Evolutionary conservation across 2,113 vertebrate genomes (phyloP), one percentile per base, ranked within the genome.

Genomic region (Alectura lathami): DNA sequence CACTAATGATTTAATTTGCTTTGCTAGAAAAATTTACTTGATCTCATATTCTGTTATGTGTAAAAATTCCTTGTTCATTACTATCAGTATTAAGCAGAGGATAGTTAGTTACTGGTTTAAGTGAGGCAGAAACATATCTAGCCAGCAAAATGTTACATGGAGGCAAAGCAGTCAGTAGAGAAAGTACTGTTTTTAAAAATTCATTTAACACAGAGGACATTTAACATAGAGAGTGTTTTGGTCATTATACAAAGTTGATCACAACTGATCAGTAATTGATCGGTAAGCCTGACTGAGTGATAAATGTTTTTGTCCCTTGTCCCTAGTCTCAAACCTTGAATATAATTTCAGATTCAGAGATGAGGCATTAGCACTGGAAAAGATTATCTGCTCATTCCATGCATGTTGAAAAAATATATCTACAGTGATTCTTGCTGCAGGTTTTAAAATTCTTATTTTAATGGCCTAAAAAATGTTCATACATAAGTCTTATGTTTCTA

Each of bases 291-390:
- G 32, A 54, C 8, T 26, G 30, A 59, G 29, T 59, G 50, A 64
- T 66, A 66, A 60, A 85, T 69, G 17, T 3, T 63, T 64, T 21
- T 67, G 17, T 69, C 32, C 69, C 21, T 84, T 43, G 6, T 48
- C 13, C 36, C 6, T 24, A 36, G 63, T 30, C 16, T 86, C 21
- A 36, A 83, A 42, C 24, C 11, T 9, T 59, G 22, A 54, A 16
- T 80, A 20, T n/a, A 34, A 27, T 80, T 73, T 56, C 29, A 77
- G 24, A 24, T 86, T 80, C 20, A 47, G 38, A 67, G 43, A 42
- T 4, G 11, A 24, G 1, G 0, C 9, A 1, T 57, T 91, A 45
- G 63, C 8, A 6, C 9, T 50, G 30, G 16, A 11, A 7, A 50
- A 36, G 54, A 18, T 8, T 22, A 51, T 72, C 38, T 86, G 15